Percentiles rank a stretch among this genome's conserved stretches.
Conservation (phyloP, 2,113 vertebrate species). For the Romanogobio albipinnatus region DNA sequence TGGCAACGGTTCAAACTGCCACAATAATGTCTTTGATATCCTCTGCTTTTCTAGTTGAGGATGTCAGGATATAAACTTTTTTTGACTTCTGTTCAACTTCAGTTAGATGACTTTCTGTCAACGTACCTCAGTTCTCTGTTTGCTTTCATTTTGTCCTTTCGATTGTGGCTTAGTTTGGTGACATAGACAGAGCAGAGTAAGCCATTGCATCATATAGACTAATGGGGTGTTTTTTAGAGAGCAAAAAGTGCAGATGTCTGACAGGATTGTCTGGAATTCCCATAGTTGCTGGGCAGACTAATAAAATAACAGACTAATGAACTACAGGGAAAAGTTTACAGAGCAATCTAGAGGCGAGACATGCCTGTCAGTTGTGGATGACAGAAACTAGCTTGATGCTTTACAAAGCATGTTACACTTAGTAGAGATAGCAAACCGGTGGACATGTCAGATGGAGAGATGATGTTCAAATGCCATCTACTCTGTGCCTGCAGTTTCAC, state of each 20-base stretch:
- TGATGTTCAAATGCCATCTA: not conserved
- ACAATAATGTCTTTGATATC: conserved; percentile 23
- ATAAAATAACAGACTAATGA: conserved; percentile 40
- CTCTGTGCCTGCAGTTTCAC: not conserved
- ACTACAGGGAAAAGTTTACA: conserved; percentile 27
- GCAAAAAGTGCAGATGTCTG: conserved; percentile 3
- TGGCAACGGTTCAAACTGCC: conserved; percentile 16
- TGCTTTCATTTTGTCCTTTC: conserved; percentile 30
- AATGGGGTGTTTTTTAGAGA: conserved; percentile 27
- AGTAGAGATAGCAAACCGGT: conserved; percentile 12
- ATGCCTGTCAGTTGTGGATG: conserved; percentile 16
- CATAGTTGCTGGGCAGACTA: not conserved
- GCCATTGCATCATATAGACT: not conserved
- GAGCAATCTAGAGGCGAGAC: not conserved
- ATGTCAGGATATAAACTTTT: conserved; percentile 14
- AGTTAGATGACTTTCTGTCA: conserved; percentile 3
- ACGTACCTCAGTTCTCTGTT: not conserved
- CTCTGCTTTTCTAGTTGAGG: not conserved
- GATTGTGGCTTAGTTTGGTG: conserved; percentile 34
- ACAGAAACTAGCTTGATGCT: conserved; percentile 28
- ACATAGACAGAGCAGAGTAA: conserved; percentile 16
- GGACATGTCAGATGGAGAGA: conserved; percentile 30
- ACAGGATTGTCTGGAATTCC: conserved; percentile 33
- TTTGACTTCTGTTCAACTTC: not conserved
- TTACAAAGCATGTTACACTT: not conserved